phyloP scores from a whole-genome alignment of 2,797 vertebrate species.

The Staurois parvus region DNA sequence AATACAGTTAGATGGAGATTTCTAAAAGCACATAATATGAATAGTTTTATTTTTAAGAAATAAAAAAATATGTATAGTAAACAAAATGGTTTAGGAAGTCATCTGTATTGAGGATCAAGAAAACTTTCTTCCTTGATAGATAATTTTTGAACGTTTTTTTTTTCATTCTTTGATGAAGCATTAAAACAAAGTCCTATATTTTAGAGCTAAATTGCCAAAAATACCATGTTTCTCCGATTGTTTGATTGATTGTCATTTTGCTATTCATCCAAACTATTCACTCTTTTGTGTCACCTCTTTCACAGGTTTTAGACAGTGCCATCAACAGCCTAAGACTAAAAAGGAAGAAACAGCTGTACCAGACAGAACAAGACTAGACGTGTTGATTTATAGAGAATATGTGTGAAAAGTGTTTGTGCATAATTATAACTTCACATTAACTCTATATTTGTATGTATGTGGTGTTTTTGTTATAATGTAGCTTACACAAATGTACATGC shows the following conservation, averaged over 20 bases:
- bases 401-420: conserved; percentile 45
- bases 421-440: conserved; percentile 32
- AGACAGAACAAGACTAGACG: conserved; percentile 40
- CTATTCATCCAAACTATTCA: conserved; percentile 16
- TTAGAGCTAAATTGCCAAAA: background rate
- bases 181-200: background rate
- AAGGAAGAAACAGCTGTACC: conserved; percentile 38
- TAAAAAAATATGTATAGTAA: no score
- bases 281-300: conserved; percentile 38
- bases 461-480: background rate
- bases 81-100: no score
- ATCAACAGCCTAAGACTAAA: conserved; percentile 40
- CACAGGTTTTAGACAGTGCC: conserved; percentile 44
- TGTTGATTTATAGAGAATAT: conserved; percentile 50
- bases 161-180: background rate
- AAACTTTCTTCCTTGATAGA: no score
- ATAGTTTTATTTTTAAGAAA: no score
- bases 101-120: no score
- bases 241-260: background rate
- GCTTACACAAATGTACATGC: background rate
- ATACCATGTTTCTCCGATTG: background rate
- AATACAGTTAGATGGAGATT: no score
- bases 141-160: background rate
- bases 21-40: no score
- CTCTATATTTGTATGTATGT: background rate